Base-by-base conservation (phyloP, 2,888 invertebrate species). In the Holacanthella duospinosa region DNA sequence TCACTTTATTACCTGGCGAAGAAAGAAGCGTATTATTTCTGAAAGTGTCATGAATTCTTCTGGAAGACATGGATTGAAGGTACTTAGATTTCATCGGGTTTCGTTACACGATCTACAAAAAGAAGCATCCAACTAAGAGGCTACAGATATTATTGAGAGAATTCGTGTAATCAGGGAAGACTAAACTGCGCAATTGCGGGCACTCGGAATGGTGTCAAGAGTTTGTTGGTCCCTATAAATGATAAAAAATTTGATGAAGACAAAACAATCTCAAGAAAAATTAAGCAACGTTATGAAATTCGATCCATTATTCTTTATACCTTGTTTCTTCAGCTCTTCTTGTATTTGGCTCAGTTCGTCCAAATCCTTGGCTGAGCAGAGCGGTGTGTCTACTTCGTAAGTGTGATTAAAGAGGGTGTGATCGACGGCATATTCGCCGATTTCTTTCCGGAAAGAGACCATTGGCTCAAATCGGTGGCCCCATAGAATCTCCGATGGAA, bases 351-450 rank as follows among this genome's bases (percentile, higher is more conserved):
- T 65, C 54, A 73, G 74, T 74, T 75, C 76, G 82, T 86, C 85
- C 61, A 93, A 81, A 75, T 92, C 87, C 72, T 86, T 85, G 9
- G 93, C 89, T 66, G 92, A 91, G 77, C 92, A 93, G 6, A 91
- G 79, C 0, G 93, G 93, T 1, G 91, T 94, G 76, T 93, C 92
- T 58, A 93, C 90, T 77, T 93, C 91, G 75, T 89, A 87, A 0
- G 93, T 93, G 76, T 90, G 90, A 79, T 95, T 93, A 78, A 95
- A 95, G 61, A 87, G 83, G 19, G 88, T 89, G 77, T 93, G 94
- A 77, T 95, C 92, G 61, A 92, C 89, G 71, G 86, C 83, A 74
- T 88, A 90, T 1, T 85, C 83, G 69, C 86, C 82, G 29, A 83
- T 80, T 43, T 85, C 83, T 73, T 84, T 84, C 71, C 87, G 86